These are phyloP conservation scores for Nemotelus pantherinus DNA, from an alignment of 2,888 invertebrate species.

Conservation along the genomic window DNA sequence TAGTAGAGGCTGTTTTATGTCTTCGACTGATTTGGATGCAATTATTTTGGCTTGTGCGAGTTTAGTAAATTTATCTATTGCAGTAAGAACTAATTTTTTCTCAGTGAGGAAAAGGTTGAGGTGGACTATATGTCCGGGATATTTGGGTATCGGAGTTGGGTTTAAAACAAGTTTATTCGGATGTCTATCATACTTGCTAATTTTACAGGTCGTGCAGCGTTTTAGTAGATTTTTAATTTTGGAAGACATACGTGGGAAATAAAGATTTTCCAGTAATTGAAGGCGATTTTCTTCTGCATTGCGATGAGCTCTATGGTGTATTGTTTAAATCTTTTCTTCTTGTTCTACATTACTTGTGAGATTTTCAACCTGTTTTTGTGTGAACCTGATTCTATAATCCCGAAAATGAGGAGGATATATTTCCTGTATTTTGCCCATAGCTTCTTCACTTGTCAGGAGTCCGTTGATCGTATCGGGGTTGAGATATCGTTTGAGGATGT, in stretches of 20 bases:
- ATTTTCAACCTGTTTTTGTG: no score
- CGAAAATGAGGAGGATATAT: background rate
- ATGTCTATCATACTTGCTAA: constrained; percentile 21
- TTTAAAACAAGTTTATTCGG: constrained; percentile 17
- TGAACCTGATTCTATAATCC: background rate
- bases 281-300: background rate
- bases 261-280: constrained; percentile 8
- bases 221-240: constrained; percentile 9
- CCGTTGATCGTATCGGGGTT: constrained; percentile 18
- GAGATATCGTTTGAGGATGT: constrained; percentile 22
- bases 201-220: background rate
- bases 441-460: background rate
- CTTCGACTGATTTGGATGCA: constrained; percentile 40
- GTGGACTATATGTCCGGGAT: constrained; percentile 36
- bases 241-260: constrained; percentile 8
- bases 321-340: no score
- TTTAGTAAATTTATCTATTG: constrained; percentile 46
- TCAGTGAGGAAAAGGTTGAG: background rate
- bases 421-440: constrained; percentile 10
- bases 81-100: constrained; percentile 27
- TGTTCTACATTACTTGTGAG: no score
- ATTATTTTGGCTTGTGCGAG: constrained; percentile 19
- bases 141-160: background rate
- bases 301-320: background rate
- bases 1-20: constrained; percentile 36